Percentiles rank a stretch among this genome's conserved stretches.
These are phyloP conservation scores for Drosophila cardini DNA, from an alignment of 1,140 invertebrate genomes.

Conservation along the genomic window DNA sequence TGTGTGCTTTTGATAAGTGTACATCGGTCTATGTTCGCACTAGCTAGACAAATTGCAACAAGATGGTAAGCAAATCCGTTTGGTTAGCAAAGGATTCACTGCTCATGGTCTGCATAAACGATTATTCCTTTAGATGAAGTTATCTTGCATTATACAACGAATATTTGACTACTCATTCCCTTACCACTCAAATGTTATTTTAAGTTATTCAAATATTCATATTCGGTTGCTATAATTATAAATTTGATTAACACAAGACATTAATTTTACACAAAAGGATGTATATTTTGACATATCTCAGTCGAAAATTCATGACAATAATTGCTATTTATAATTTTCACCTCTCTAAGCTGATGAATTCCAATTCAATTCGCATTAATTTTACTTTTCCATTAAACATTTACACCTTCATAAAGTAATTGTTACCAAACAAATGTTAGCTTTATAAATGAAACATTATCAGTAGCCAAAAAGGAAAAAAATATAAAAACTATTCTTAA, in stretches of 20 bases:
- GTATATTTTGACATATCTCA: no score
- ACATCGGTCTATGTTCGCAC: constrained; percentile 42
- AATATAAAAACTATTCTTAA: no score
- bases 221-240: constrained; percentile 12
- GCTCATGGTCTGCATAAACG: constrained; percentile 40
- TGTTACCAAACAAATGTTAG: no score
- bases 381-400: no score
- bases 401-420: no score
- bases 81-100: constrained; percentile 50
- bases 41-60: constrained; percentile 72
- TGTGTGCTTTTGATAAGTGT: constrained; percentile 36
- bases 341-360: no score
- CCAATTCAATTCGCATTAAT: no score
- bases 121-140: constrained; percentile 43
- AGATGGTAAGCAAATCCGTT: constrained; percentile 56
- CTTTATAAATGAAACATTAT: no score
- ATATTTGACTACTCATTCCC: neutral
- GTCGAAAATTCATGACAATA: no score
- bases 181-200: neutral
- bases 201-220: neutral
- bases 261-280: no score
- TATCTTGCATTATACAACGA: constrained; percentile 17
- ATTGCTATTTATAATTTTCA: no score
- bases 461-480: no score
- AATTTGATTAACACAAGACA: constrained; percentile 9